Conservation (phyloP, 1,140 invertebrate genomes). For the Vollenhovia emeryi region DNA sequence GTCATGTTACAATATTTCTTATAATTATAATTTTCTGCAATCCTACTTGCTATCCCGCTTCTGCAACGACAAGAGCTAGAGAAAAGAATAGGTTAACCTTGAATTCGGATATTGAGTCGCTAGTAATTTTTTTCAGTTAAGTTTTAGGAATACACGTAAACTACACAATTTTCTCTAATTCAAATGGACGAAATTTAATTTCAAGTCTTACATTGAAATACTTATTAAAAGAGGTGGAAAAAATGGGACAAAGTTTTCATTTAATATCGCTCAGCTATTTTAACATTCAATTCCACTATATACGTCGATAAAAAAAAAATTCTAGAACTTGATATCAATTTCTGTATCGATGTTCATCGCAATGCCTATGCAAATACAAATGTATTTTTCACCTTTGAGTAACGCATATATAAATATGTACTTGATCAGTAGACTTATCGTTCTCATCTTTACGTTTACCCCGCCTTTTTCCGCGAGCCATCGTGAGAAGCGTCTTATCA, state of each 20-base stretch:
- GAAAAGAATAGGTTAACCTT: not conserved
- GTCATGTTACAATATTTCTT: constrained; percentile 15
- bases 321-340: constrained; percentile 3
- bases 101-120: not conserved
- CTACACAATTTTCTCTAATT: not conserved
- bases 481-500: constrained; percentile 80
- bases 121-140: not conserved
- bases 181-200: not conserved
- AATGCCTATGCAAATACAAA: not conserved
- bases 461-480: constrained; percentile 22
- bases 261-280: not conserved
- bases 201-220: not conserved
- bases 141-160: not conserved
- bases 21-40: not conserved
- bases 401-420: constrained; percentile 9
- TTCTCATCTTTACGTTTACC: constrained; percentile 38
- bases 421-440: constrained; percentile 28
- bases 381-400: not conserved
- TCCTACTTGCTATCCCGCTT: too few species aligned
- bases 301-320: not conserved
- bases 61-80: not conserved
- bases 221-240: not conserved
- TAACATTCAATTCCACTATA: not conserved
- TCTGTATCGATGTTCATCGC: constrained; percentile 5
- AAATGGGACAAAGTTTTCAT: not conserved